A percentile compares a stretch with the other conserved stretches of the same genome.
Conservation (phyloP, 2,888 invertebrate genomes). For the Leptinotarsa tumamoca region DNA sequence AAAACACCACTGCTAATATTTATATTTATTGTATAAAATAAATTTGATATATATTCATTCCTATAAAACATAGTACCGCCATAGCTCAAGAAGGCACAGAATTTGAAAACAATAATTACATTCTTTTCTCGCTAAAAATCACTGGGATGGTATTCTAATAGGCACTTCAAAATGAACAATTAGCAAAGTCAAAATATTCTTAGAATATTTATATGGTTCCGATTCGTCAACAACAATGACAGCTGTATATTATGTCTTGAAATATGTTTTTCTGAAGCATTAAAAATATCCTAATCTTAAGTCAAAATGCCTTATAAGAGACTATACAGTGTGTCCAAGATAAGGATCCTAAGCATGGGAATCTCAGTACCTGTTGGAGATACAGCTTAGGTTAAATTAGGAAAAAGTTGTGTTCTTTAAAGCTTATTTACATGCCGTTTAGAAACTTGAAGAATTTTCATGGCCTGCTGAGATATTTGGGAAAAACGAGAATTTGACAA, state of each 20-base stretch:
- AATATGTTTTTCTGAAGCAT: neutral
- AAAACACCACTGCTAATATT: neutral
- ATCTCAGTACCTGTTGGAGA: no score
- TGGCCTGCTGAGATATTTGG: no score
- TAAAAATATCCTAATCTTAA: neutral
- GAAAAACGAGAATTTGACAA: no score
- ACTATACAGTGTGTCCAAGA: no score
- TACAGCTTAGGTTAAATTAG: no score
- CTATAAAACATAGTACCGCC: neutral
- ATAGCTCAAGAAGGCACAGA: neutral
- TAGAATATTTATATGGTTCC: neutral
- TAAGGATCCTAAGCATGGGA: no score
- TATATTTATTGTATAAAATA: neutral
- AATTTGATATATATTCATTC: neutral
- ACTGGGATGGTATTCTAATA: neutral
- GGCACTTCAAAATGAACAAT: neutral
- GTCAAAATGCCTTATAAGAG: neutral
- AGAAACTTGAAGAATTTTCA: no score
- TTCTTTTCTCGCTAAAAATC: neutral
- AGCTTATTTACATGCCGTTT: no score
- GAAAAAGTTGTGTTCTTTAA: no score
- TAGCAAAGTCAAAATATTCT: neutral
- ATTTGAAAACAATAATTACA: neutral
- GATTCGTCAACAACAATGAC: neutral
- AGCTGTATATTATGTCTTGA: neutral